Evolutionary conservation across 2,888 invertebrate genomes (phyloP), one percentile per base, ranked within the genome.

Genomic region (Tachina grossa): DNA sequence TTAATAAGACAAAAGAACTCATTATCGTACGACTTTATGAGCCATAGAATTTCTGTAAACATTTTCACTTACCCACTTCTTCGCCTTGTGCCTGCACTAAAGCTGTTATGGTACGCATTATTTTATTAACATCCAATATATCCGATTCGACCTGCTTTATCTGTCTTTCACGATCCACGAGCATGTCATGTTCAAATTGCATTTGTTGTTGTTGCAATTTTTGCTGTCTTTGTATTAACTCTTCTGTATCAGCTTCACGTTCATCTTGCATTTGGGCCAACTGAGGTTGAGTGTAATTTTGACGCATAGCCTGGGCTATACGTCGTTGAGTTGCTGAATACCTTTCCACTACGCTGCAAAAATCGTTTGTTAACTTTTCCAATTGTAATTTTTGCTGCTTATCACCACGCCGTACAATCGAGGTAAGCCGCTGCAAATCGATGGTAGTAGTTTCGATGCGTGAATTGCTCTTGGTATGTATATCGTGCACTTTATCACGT

Each of bases 301-400:
- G 90, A 51, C 96, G 96, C 94, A 96, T 96, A 90, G 96, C 96
- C 47, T 83, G 57, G 19, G 95, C 95, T 68, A 96, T 94, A 93
- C 94, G 93, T 94, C 96, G 96, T 92, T 98, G 98, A 89, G 96
- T 94, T 22, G 94, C 93, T 65, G 96, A 95, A 91, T 97, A 97
- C 90, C 95, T 95, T 87, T 95, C 95, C 19, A 97, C 94, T 2
- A 97, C 95, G 87, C 96, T 96, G 87, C 95, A 95, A 91, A 98
- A 98, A 89, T 97, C 96, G 88, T 95, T 96, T 13, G 96, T 96
- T 14, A 98, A 94, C 89, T 97, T 95, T 88, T 97, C 97, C 76
- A 97, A 95, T 92, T 97, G 97, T 87, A 98, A 93, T 90, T 96
- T 96, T 91, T 97, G 96, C 82, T 96, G 95, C 88, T 96, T 96